Percentiles rank a stretch among this genome's conserved stretches.
phyloP scores from a whole-genome alignment of 2,888 invertebrate species.

The Caenorhabditis sp. region DNA sequence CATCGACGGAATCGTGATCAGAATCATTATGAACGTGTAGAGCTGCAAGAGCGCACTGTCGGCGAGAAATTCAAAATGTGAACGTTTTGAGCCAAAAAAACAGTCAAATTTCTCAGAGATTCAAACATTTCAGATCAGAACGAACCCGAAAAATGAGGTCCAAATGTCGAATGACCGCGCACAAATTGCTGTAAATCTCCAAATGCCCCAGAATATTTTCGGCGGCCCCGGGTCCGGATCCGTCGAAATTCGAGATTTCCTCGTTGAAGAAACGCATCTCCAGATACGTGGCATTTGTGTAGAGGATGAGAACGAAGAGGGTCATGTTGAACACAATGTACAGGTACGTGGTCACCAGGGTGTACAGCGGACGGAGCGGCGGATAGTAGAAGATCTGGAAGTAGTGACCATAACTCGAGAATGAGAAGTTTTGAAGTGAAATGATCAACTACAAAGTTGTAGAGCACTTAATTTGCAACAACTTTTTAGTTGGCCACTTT shows the following conservation, averaged over 20 bases:
- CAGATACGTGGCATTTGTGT: constrained; percentile 60
- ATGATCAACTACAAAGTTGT: too few species aligned
- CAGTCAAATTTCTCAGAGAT: too few species aligned
- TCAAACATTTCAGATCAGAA: neutral
- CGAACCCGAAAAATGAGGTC: constrained; percentile 59
- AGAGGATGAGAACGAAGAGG: constrained; percentile 58
- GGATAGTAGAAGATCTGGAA: constrained; percentile 59
- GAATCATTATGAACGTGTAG: constrained; percentile 65
- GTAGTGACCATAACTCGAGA: too few species aligned
- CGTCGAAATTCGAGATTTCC: constrained; percentile 58
- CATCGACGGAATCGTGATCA: constrained; percentile 58
- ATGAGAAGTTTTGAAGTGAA: too few species aligned
- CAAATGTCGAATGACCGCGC: constrained; percentile 56
- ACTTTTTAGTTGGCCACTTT: too few species aligned
- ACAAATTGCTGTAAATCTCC: constrained; percentile 55
- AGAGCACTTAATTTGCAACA: too few species aligned
- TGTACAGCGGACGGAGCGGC: constrained; percentile 49
- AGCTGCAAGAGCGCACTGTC: too few species aligned
- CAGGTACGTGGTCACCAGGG: constrained; percentile 54
- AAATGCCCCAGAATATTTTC: constrained; percentile 48
- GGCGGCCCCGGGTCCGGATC: constrained; percentile 30
- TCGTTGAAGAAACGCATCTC: constrained; percentile 64
- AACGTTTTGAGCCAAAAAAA: too few species aligned
- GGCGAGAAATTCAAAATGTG: too few species aligned
- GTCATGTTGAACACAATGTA: constrained; percentile 64